phyloP scores from a whole-genome alignment of 2,888 invertebrate species.

The Catocala sponsa region DNA sequence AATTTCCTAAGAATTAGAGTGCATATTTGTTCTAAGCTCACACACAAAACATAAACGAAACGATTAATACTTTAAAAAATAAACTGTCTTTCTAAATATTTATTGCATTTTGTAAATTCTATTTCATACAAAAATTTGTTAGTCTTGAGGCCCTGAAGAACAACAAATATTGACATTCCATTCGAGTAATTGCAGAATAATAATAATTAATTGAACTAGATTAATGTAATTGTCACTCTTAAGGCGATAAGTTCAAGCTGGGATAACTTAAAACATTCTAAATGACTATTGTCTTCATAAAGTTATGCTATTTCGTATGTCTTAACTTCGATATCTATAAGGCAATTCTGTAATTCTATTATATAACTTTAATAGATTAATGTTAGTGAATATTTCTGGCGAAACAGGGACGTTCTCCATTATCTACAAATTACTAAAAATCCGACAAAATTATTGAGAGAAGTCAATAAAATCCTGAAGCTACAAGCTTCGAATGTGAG shows the following conservation, averaged over 20 bases:
- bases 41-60: no score
- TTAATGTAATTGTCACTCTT: no score
- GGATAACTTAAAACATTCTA: background rate
- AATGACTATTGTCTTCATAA: constrained; percentile 33
- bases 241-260: background rate
- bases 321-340: constrained; percentile 42
- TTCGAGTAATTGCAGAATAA: no score
- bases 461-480: constrained; percentile 16
- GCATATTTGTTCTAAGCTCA: no score
- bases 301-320: constrained; percentile 37
- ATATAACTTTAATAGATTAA: constrained; percentile 8
- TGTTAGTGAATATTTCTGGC: constrained; percentile 12
- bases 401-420: constrained; percentile 24
- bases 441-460: constrained; percentile 25
- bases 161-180: no score
- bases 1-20: no score
- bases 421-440: constrained; percentile 31
- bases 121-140: no score
- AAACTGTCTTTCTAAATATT: no score
- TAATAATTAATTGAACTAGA: no score
- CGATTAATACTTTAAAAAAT: no score
- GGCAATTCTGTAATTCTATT: constrained; percentile 43
- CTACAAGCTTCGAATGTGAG: constrained; percentile 10
- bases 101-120: no score
- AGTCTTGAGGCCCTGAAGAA: no score